phyloP scores from a whole-genome alignment of 2,113 vertebrate species.

The Trogon surrucura region DNA sequence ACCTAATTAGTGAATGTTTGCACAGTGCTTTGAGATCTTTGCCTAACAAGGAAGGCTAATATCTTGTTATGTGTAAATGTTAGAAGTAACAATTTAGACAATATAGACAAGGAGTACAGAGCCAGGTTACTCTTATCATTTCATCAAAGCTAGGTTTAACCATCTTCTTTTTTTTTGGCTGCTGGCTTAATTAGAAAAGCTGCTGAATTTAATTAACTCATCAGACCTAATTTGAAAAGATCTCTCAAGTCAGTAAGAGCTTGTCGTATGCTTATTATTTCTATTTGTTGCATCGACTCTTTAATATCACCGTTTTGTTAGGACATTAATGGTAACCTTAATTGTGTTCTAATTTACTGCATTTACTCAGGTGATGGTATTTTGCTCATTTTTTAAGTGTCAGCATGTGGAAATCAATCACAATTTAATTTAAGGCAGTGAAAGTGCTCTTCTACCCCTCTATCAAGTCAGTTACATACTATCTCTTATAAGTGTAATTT shows the following conservation, averaged over 20 bases:
- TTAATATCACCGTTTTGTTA: constrained; percentile 1
- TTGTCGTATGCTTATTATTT: constrained; percentile 15
- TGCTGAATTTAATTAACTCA: constrained; percentile 64
- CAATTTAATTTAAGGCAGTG: not conserved
- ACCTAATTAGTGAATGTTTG: not conserved
- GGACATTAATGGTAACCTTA: not conserved
- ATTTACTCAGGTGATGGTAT: not conserved
- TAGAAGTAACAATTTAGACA: constrained; percentile 13
- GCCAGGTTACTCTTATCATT: not conserved
- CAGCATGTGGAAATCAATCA: not conserved
- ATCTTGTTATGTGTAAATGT: not conserved
- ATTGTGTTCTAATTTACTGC: not conserved
- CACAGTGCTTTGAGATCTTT: not conserved
- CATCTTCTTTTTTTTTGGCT: not conserved
- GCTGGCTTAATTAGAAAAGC: constrained; percentile 52
- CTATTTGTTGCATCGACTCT: not conserved
- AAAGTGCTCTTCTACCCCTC: not conserved
- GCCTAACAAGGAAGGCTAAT: not conserved
- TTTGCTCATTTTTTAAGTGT: not conserved
- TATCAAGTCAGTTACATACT: not conserved
- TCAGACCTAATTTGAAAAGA: constrained; percentile 57
- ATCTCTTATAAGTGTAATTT: not conserved
- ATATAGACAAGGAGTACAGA: not conserved
- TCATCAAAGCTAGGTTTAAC: constrained; percentile 44
- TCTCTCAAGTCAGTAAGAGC: constrained; percentile 13